Percentiles rank a stretch among this genome's conserved stretches.
Conservation (phyloP, 2,888 invertebrate species). For the Megaustenia siamemsis region DNA sequence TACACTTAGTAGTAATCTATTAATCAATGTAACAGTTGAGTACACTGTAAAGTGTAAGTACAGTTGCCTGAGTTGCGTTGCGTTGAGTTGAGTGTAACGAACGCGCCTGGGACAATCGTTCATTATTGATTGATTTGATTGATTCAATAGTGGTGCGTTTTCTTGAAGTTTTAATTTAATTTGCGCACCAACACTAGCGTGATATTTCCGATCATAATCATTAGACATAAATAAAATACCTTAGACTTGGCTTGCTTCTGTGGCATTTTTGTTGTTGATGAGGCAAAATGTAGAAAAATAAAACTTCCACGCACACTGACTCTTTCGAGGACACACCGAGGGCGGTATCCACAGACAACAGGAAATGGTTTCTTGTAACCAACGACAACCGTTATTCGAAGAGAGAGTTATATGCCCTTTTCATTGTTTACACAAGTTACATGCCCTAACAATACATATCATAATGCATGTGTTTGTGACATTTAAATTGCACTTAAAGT, state of each 20-base stretch:
- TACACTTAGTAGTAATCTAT: no score
- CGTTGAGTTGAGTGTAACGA: no score
- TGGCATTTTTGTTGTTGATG: conserved; percentile 35
- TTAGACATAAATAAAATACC: conserved; percentile 1
- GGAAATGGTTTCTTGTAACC: conserved; percentile 55
- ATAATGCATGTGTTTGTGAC: background rate
- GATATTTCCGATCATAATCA: conserved; percentile 20
- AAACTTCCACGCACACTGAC: no score
- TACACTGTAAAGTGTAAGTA: no score
- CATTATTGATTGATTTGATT: no score
- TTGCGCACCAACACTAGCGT: background rate
- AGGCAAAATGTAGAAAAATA: no score
- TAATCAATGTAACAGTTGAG: no score
- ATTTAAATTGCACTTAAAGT: background rate
- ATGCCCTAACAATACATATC: no score
- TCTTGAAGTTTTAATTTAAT: background rate
- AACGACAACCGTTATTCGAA: conserved; percentile 54
- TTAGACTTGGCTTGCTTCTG: conserved; percentile 37
- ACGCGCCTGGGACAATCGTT: no score
- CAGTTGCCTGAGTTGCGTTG: no score
- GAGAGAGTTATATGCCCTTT: conserved; percentile 31
- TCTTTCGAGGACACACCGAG: background rate
- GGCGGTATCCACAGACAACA: conserved; percentile 48
- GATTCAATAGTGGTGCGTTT: background rate
- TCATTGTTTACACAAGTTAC: background rate